Evolutionary conservation across 1,140 invertebrate genomes (phyloP).

Genomic region (Aphidius gifuensis): DNA sequence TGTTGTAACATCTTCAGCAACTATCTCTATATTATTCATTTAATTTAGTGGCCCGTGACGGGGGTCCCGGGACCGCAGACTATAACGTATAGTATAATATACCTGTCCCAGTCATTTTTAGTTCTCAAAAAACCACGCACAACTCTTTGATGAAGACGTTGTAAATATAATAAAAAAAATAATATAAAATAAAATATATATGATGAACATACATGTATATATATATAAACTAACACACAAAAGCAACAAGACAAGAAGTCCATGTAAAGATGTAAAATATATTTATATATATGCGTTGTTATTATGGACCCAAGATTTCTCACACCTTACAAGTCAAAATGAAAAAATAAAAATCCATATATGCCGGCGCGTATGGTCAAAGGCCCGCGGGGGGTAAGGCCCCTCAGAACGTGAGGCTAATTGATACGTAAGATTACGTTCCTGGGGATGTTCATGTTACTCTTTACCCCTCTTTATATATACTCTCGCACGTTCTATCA

Average conservation of each 20-base stretch:
- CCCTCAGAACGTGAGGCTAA: conserved; percentile 54
- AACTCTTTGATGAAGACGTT: conserved; percentile 40
- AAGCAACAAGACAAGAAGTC: too few species aligned
- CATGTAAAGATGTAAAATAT: too few species aligned
- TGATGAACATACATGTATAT: not conserved
- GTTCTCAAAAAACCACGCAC: not conserved
- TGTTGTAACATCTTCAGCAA: not conserved
- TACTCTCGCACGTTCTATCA: not conserved
- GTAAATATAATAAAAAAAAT: conserved; percentile 29
- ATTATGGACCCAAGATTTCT: conserved; percentile 16
- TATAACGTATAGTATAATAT: too few species aligned
- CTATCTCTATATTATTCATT: not conserved
- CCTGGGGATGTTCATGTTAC: conserved; percentile 25
- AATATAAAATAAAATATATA: conserved; percentile 12
- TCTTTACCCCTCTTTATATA: conserved; percentile 10
- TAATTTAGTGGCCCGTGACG: conserved; percentile 14
- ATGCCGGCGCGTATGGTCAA: conserved; percentile 51
- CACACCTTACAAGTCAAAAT: conserved; percentile 24
- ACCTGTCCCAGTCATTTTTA: not conserved
- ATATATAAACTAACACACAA: not conserved
- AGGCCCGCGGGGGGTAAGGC: conserved; percentile 55
- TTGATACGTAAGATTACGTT: conserved; percentile 58
- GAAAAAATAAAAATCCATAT: conserved; percentile 24
- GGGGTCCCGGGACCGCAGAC: conserved; percentile 29
- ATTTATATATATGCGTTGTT: not conserved